Base-by-base conservation (phyloP, 2,113 vertebrate genomes). In the Petrocephalus microphthalmus region DNA sequence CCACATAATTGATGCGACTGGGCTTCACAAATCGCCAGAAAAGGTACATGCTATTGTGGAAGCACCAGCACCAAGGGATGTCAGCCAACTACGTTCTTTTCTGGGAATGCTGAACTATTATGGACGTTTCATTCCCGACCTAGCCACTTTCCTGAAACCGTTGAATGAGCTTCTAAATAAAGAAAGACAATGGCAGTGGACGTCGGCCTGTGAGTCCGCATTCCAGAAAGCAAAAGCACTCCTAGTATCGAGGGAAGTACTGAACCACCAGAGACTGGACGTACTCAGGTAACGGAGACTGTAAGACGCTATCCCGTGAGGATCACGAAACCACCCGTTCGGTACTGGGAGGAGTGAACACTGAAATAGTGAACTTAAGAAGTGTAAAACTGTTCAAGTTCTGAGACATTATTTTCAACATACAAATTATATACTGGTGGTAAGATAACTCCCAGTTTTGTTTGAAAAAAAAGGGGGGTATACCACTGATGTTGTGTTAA, bases 51-150 rank as follows among this genome's bases (percentile, higher is more conserved):
- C 53, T 15, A 54, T 54, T 54, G 53, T 54, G 53, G 53, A 54
- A 54, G 53, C 53, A 54, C 53, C 53, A 54, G 53, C 53, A 54
- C 53, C 53, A 54, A 17, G 42, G 42, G 42, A 42, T 42, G 42
- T 42, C 42, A 42, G 3, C 42, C 67, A 90, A 3, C n/a, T 89
- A 1, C 25, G 25, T 37, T 90, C 87, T 0, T 91, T 89, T 49
- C 7, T 89, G 4, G 87, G 87, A 3, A 37, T 91, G 1, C 7
- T 89, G 0, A 91, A 91, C 22, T 91, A 88, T 19, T 91, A 88
- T 8, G 29, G 25, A 7, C 29, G 57, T 33, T 91, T 89, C 42
- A 78, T 89, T 0, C 82, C 84, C 6, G 89, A 89, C 1, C n/a
- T 89, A 20, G 6, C 88, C 0, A 45, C 87, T 19, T 1, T 82